These are phyloP conservation scores for Macrocentrus cingulum DNA, from an alignment of 1,140 invertebrate genomes.

Conservation along the genomic window DNA sequence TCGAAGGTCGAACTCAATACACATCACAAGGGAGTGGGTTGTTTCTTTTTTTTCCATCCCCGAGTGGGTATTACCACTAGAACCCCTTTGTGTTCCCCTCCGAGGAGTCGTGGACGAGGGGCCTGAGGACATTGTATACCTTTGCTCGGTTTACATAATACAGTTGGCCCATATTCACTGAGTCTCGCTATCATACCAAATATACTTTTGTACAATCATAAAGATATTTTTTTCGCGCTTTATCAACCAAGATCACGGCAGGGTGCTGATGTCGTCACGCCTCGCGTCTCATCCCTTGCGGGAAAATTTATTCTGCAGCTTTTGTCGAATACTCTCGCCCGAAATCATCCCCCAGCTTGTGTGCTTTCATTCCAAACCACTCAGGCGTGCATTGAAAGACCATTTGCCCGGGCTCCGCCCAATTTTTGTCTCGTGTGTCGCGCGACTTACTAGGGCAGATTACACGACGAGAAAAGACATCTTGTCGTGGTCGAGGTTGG, in stretches of 20 bases:
- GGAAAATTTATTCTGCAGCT: no score
- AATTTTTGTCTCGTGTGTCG: slow-evolving; percentile 17
- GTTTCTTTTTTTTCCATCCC: slow-evolving; percentile 4
- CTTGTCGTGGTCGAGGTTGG: slow-evolving; percentile 34
- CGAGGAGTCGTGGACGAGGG: not conserved
- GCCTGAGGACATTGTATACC: not conserved
- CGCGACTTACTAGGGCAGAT: slow-evolving; percentile 36
- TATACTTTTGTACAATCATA: no score
- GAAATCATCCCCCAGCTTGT: not conserved
- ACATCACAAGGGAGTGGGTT: slow-evolving; percentile 1
- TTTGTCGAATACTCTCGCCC: slow-evolving; percentile 21
- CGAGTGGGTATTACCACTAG: slow-evolving; percentile 2
- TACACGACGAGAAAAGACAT: slow-evolving; percentile 12
- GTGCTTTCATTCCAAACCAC: slow-evolving; percentile 41
- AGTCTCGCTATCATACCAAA: no score
- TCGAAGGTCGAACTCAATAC: slow-evolving; percentile 9
- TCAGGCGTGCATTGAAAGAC: slow-evolving; percentile 44
- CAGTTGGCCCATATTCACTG: no score
- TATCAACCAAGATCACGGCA: no score
- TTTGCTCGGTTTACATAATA: no score
- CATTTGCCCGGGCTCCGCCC: slow-evolving; percentile 43
- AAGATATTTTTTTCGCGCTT: no score
- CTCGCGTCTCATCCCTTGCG: no score
- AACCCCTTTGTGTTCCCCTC: slow-evolving; percentile 7
- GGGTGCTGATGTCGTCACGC: no score